Percentiles rank a stretch among this genome's conserved stretches.
Conservation (phyloP, 2,113 vertebrate genomes). For the Dromiciops gliroides region DNA sequence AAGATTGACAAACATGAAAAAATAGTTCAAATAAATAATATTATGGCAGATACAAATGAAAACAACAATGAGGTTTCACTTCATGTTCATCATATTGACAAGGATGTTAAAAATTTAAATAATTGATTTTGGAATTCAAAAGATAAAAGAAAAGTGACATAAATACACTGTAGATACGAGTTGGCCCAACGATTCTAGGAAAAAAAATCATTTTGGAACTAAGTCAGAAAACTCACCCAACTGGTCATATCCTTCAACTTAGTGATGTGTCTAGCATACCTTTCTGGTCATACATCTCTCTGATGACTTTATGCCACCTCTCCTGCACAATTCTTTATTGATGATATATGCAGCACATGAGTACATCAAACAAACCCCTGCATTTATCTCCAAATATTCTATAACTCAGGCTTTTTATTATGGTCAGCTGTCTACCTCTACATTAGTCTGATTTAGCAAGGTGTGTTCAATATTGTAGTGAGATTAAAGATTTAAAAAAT, state of each 20-base stretch:
- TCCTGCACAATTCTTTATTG: not conserved
- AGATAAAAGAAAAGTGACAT: not conserved
- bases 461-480: not conserved
- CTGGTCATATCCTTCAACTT: not conserved
- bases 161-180: not conserved
- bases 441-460: not conserved
- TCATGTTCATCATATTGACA: not conserved
- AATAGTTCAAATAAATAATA: not conserved
- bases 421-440: not conserved
- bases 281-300: not conserved
- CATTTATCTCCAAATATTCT: not conserved
- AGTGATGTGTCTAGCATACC: not conserved
- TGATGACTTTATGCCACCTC: not conserved
- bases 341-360: not conserved
- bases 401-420: not conserved
- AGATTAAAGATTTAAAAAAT: not conserved
- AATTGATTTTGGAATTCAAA: not conserved
- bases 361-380: not conserved
- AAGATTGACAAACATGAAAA: not conserved
- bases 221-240: not conserved
- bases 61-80: not conserved
- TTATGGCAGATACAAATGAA: not conserved
- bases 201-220: not conserved
- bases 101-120: not conserved
- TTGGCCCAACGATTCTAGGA: not conserved